Percentiles rank a stretch among this genome's conserved stretches.
Conservation (phyloP, 2,888 invertebrate genomes). For the Minunthozetes semirufus region DNA sequence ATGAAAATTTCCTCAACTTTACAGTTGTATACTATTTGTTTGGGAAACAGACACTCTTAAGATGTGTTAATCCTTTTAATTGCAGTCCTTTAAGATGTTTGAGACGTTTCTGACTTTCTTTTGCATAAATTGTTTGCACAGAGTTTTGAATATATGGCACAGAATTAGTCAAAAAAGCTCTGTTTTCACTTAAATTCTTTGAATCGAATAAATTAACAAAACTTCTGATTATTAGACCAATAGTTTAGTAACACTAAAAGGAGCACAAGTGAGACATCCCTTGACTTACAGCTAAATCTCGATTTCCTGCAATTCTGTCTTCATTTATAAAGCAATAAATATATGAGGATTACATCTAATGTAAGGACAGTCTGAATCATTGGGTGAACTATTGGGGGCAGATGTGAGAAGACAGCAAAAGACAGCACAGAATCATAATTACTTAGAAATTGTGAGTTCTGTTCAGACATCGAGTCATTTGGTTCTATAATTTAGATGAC, state of each 20-base stretch:
- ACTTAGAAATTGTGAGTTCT: constrained; percentile 13
- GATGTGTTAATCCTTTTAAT: background rate
- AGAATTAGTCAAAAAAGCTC: constrained; percentile 9
- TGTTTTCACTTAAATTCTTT: constrained; percentile 8
- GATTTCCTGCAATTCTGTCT: constrained; percentile 23
- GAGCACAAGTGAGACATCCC: background rate
- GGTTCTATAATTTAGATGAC: constrained; percentile 3
- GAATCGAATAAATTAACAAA: background rate
- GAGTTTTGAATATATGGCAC: background rate
- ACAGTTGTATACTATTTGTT: background rate
- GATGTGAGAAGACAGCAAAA: no score
- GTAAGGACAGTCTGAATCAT: constrained; percentile 15
- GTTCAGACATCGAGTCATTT: background rate
- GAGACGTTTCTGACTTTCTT: background rate
- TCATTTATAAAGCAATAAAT: constrained; percentile 15
- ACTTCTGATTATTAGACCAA: background rate
- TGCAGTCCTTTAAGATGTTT: background rate
- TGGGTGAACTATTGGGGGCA: constrained; percentile 22
- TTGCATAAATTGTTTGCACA: constrained; percentile 12
- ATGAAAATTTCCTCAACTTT: no score
- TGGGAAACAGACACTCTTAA: background rate
- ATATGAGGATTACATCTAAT: constrained; percentile 27
- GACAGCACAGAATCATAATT: background rate
- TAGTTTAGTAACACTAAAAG: background rate
- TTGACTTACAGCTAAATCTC: background rate